Conservation (phyloP, 2,888 invertebrate genomes). For the Mechanitis messenoides region DNA sequence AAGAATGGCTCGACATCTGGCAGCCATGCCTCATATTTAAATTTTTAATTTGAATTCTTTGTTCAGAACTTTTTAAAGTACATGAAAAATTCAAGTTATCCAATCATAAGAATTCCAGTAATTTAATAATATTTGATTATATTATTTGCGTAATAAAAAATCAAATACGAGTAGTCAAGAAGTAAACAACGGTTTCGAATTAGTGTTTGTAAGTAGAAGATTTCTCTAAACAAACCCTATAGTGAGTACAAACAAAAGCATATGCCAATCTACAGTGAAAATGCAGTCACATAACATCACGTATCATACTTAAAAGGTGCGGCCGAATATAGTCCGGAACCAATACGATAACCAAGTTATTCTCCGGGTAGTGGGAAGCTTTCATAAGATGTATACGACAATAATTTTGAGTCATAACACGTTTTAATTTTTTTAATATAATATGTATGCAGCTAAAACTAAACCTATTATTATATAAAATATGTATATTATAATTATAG, state of each 20-base stretch:
- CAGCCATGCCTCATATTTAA: slow-evolving; percentile 29
- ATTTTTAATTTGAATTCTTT: slow-evolving; percentile 16
- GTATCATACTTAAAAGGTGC: slow-evolving; percentile 21
- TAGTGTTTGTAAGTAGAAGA: slow-evolving; percentile 8
- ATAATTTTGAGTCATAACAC: no score
- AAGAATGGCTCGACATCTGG: slow-evolving; percentile 33
- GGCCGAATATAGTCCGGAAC: slow-evolving; percentile 14
- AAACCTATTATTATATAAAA: no score
- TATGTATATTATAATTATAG: no score
- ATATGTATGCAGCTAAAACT: no score
- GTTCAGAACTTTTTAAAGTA: slow-evolving; percentile 1
- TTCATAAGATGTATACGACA: no score
- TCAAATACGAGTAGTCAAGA: not conserved
- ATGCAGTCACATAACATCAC: slow-evolving; percentile 27
- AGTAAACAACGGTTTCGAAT: slow-evolving; percentile 6
- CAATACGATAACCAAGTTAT: slow-evolving; percentile 14
- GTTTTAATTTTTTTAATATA: no score
- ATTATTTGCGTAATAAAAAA: not conserved
- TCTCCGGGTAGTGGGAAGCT: no score
- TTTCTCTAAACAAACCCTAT: slow-evolving; percentile 16
- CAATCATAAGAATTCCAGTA: no score
- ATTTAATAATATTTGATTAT: not conserved
- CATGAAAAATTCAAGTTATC: no score
- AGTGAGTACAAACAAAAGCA: slow-evolving; percentile 6
- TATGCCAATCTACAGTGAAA: slow-evolving; percentile 25